Evolutionary conservation across 1,140 invertebrate genomes (phyloP), one percentile per base, ranked within the genome.

Genomic region (Dinoponera quadriceps): DNA sequence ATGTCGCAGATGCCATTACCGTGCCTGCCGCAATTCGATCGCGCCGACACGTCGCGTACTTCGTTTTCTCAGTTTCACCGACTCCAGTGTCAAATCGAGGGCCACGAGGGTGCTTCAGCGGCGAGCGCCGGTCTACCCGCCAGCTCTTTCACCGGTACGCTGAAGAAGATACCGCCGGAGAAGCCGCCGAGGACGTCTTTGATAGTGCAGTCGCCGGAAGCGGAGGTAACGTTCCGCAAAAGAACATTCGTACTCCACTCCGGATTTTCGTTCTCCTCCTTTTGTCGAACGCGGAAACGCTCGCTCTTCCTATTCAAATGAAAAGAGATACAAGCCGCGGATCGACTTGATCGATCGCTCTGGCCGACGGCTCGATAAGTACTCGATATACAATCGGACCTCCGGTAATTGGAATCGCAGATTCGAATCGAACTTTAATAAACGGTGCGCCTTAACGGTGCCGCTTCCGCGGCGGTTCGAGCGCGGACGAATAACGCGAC

Each of bases 171-270:
- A 33, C 93, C 94, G 5, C 94, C 94, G 0, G 94, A 94, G 75
- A 94, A 94, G 75, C 94, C 94, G 48, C 94, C 94, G n/a, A 93
- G 94, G 84, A 94, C 93, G 1, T 94, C 93, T 0, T 90, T 94
- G 57, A 94, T 93, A 85, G 89, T 93, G 71, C 93, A 94, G 63
- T 93, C 92, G 9, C 93, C 93, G 16, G 94, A 94, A 65, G 86
- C 90, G 7, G 94, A 94, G 94, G 94, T 94, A 94, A 93, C 89
- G 55, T 55, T 63, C 29, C n/a, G 18, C 27, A 65, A 62, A 33
- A 1, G 63, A 54, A 51, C 22, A 69, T 27, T 66, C 54, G 0
- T 75, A 49, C 54, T 25, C 22, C 60, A 4, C 4, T 3, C 9
- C 20, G 4, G 0, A 20, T 48, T 11, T 51, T 0, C n/a, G 25